Percentiles rank a stretch among this genome's conserved stretches.
phyloP scores from a whole-genome alignment of 1,140 invertebrate genomes.

The Tenebrio molitor region DNA sequence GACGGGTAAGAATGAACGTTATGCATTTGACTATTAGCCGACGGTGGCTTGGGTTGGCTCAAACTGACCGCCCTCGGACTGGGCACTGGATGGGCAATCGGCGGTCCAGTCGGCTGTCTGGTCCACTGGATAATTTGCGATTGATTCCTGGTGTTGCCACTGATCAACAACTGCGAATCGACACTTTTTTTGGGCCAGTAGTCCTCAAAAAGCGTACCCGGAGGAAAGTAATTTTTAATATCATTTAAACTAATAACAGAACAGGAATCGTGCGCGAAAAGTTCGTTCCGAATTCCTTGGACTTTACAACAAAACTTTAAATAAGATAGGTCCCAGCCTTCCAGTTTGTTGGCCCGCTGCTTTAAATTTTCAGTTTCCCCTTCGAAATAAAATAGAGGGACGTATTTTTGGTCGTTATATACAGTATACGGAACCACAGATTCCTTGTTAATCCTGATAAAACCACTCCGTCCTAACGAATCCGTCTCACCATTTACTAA shows the following conservation, averaged over 20 bases:
- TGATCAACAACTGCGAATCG: slow-evolving; percentile 77
- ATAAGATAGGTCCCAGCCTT: slow-evolving; percentile 93
- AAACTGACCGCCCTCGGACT: slow-evolving; percentile 68
- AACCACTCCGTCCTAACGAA: slow-evolving; percentile 87
- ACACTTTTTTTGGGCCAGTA: slow-evolving; percentile 92
- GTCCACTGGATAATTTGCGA: slow-evolving; percentile 75
- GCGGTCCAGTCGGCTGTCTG: slow-evolving; percentile 70
- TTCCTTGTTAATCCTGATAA: slow-evolving; percentile 94
- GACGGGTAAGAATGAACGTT: slow-evolving; percentile 58
- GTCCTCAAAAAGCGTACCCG: slow-evolving; percentile 89
- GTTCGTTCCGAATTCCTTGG: slow-evolving; percentile 90
- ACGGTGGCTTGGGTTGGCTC: slow-evolving; percentile 66
- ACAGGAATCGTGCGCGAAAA: slow-evolving; percentile 90
- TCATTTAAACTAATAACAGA: slow-evolving; percentile 90
- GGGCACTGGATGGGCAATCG: slow-evolving; percentile 63
- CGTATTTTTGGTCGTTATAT: slow-evolving; percentile 85
- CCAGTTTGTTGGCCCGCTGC: slow-evolving; percentile 85
- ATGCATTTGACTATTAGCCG: slow-evolving; percentile 62
- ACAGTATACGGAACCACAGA: slow-evolving; percentile 94
- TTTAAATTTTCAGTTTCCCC: slow-evolving; percentile 92
- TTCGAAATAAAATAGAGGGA: slow-evolving; percentile 95
- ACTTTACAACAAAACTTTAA: slow-evolving; percentile 95
- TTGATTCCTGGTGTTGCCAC: slow-evolving; percentile 70
- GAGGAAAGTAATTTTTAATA: slow-evolving; percentile 91
- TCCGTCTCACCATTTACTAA: slow-evolving; percentile 76